phyloP scores from a whole-genome alignment of 2,113 vertebrate genomes.

The Crotalus helleri region DNA sequence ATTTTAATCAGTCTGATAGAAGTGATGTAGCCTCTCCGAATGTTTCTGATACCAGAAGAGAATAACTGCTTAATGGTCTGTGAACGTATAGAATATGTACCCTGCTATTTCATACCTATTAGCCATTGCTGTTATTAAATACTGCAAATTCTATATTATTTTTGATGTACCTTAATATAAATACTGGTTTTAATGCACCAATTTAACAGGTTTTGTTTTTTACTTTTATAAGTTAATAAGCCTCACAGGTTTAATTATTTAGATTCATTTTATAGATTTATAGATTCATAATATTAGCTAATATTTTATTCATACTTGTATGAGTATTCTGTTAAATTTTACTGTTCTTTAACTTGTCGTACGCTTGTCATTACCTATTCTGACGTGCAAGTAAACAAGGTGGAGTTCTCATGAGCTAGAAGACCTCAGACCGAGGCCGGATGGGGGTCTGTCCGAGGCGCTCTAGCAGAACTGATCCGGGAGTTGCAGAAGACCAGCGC shows the following conservation, averaged over 20 bases:
- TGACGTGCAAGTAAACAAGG: background rate
- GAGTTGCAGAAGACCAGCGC: background rate
- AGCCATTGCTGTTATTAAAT: background rate
- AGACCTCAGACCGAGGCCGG: background rate
- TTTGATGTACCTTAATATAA: background rate
- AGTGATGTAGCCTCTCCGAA: background rate
- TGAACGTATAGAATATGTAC: background rate
- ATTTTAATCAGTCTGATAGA: background rate
- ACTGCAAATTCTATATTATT: background rate
- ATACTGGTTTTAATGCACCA: background rate
- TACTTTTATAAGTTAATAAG: background rate
- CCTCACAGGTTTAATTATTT: background rate
- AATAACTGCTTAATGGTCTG: background rate
- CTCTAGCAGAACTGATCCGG: background rate
- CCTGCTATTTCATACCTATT: background rate
- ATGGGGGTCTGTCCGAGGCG: background rate
- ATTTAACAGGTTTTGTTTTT: background rate
- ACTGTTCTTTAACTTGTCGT: background rate
- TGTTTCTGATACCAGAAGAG: background rate
- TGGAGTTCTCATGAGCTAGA: background rate
- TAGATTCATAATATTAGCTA: background rate
- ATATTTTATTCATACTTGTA: background rate
- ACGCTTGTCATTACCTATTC: background rate
- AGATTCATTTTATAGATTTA: background rate
- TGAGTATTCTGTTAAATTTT: background rate